A percentile compares a stretch with the other conserved stretches of the same genome.
Conservation (phyloP, 2,888 invertebrate genomes). For the Rhagophthalmus giganteus region DNA sequence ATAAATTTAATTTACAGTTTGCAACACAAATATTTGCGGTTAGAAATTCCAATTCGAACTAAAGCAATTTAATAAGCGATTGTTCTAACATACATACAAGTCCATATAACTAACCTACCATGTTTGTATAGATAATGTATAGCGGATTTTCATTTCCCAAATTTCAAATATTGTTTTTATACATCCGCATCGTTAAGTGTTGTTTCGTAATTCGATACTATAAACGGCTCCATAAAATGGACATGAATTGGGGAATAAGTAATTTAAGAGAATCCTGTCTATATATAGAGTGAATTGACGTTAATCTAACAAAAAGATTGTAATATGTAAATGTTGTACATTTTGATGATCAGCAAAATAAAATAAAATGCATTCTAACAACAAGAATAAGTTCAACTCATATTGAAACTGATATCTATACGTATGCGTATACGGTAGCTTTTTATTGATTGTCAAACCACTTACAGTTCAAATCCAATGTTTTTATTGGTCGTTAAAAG, state of each 20-base stretch:
- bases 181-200: background rate
- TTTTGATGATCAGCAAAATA: no score
- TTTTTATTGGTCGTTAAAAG: no score
- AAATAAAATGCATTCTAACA: no score
- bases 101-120: background rate
- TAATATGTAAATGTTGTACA: no score
- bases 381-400: no score
- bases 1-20: no score
- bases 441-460: no score
- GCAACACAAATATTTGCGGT: background rate
- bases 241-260: background rate
- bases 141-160: background rate
- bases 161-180: constrained; percentile 4
- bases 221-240: background rate
- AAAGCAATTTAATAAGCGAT: background rate
- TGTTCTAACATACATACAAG: background rate
- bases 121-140: background rate
- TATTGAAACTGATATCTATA: no score
- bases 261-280: background rate
- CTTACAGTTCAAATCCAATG: no score
- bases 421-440: no score
- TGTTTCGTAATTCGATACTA: background rate
- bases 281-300: background rate
- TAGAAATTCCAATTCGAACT: background rate
- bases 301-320: no score